Evolutionary conservation across 2,797 vertebrate genomes (phyloP).

Genomic region (Gymnocypris eckloni): DNA sequence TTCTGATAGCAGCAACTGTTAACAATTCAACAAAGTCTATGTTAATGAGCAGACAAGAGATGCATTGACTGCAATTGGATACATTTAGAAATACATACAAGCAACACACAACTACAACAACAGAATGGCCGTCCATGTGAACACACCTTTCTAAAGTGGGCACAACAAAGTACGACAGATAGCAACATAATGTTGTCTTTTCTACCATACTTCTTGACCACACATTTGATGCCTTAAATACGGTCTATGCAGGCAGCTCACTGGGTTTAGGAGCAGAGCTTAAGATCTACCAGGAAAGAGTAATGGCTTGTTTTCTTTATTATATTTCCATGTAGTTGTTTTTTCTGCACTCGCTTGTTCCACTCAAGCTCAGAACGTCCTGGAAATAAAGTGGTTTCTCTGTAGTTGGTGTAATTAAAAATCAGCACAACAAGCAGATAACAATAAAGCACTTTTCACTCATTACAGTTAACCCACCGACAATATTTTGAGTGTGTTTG

Average conservation of each 20-base stretch:
- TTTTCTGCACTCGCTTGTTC: not conserved
- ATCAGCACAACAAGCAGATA: conserved; percentile 2
- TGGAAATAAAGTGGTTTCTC: not conserved
- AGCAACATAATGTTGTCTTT: not conserved
- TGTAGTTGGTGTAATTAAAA: not conserved
- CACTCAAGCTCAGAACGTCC: not conserved
- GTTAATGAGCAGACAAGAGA: not conserved
- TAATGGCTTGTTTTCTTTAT: conserved; percentile 35
- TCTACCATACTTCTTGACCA: not conserved
- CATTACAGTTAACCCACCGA: not conserved
- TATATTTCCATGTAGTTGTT: conserved; percentile 16
- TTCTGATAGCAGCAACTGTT: not conserved
- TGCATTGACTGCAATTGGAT: not conserved
- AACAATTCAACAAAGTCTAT: not conserved
- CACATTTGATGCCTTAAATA: not conserved
- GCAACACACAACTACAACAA: not conserved
- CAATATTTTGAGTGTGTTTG: not conserved
- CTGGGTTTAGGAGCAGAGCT: not conserved
- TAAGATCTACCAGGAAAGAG: not conserved
- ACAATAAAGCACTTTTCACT: not conserved
- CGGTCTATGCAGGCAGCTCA: not conserved
- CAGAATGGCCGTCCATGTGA: no score
- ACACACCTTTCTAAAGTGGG: no score
- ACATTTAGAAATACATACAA: not conserved
- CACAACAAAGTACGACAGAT: no score